phyloP scores from a whole-genome alignment of 2,888 invertebrate species.

The Drosophila flavopinicola region DNA sequence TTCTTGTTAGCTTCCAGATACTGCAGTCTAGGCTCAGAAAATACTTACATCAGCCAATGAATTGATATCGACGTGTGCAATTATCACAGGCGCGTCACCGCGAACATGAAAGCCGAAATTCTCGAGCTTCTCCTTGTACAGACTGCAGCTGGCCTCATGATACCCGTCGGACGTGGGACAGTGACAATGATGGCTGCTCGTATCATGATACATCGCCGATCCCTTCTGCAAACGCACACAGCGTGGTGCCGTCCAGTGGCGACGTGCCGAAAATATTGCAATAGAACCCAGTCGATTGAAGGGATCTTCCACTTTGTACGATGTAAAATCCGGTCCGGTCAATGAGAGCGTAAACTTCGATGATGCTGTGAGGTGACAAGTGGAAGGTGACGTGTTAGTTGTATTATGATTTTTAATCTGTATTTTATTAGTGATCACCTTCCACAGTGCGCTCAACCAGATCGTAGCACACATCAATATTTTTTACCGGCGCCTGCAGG shows the following conservation, averaged over 20 bases:
- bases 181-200: slow-evolving; percentile 74
- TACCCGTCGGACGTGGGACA: slow-evolving; percentile 77
- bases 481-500: slow-evolving; percentile 75
- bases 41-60: slow-evolving; percentile 95
- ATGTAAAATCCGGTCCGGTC: slow-evolving; percentile 94
- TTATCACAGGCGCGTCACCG: slow-evolving; percentile 96
- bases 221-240: slow-evolving; percentile 92
- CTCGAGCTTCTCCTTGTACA: slow-evolving; percentile 86
- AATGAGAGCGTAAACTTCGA: slow-evolving; percentile 94
- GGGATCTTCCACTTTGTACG: slow-evolving; percentile 90
- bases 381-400: background rate
- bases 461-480: slow-evolving; percentile 83
- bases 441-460: slow-evolving; percentile 81
- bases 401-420: background rate
- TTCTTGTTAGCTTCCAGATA: background rate
- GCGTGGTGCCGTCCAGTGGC: slow-evolving; percentile 96
- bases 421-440: slow-evolving; percentile 57
- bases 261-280: slow-evolving; percentile 96
- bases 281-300: slow-evolving; percentile 96
- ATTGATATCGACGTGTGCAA: slow-evolving; percentile 95
- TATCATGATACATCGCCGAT: slow-evolving; percentile 78
- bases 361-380: slow-evolving; percentile 62
- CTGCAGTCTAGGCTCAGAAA: background rate
- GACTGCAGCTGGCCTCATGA: slow-evolving; percentile 79
- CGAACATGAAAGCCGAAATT: slow-evolving; percentile 97